These are phyloP conservation scores for Phoebastria nigripes DNA, from an alignment of 2,797 vertebrate genomes.

Conservation along the genomic window DNA sequence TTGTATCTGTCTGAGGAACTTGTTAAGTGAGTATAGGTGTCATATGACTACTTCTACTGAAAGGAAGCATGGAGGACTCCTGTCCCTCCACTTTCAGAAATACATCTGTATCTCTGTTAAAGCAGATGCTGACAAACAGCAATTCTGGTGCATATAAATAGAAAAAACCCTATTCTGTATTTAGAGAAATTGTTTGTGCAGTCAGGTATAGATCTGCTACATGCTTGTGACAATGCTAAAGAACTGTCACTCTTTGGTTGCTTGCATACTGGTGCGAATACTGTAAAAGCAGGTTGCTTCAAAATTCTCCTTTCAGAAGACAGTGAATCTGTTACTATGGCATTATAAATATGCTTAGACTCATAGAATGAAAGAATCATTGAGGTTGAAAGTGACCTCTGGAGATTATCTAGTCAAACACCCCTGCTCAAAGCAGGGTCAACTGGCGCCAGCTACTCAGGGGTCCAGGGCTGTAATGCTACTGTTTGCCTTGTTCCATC, in stretches of 20 bases:
- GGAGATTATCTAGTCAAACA: neutral
- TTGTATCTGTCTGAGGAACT: neutral
- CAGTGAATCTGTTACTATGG: neutral
- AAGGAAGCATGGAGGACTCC: neutral
- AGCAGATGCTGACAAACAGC: neutral
- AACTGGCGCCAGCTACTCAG: neutral
- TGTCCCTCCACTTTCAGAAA: neutral
- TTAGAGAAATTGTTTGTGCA: neutral
- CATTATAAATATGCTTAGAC: neutral
- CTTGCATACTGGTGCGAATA: neutral
- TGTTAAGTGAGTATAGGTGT: neutral
- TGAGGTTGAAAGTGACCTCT: neutral
- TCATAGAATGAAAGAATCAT: neutral
- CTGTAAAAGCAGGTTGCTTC: neutral
- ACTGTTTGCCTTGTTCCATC: neutral
- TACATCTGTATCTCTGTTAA: neutral
- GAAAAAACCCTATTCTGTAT: neutral
- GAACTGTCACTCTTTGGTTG: neutral
- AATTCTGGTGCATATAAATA: neutral
- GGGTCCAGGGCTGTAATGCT: neutral
- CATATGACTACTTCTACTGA: neutral
- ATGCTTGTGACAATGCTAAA: neutral
- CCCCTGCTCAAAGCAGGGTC: neutral
- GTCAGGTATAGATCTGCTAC: neutral
- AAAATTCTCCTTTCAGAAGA: neutral